Base-by-base conservation (phyloP, 2,797 vertebrate genomes). In the Heterohyrax brucei region DNA sequence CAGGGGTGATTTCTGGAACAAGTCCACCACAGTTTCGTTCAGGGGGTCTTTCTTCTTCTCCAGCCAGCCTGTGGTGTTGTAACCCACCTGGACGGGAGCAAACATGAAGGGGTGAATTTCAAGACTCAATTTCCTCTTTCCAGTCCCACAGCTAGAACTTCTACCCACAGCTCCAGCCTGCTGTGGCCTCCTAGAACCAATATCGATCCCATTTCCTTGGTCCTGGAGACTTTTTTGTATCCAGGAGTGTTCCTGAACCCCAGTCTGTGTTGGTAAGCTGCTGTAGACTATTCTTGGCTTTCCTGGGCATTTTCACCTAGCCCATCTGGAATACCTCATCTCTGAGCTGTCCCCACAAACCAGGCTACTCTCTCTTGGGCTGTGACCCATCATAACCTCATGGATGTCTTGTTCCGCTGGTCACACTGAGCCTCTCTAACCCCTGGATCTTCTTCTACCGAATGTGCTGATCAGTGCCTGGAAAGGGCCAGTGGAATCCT, bases 21-120 rank as follows among this genome's bases (percentile, higher is more conserved):
- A 98, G 73, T 95, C 98, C 79, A 98, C 96, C 93, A 97, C 98
- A 6, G 98, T 98, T 98, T 99, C 98, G 28, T 99, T 99, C 91
- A 98, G 96, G 70, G 98, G 97, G 91, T 98, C 98, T 97, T 99
- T 98, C 82, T 98, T 99, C 96, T 99, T 98, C 97, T 99, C 98
- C 85, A 99, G 98, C 98, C 98, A 98, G 83, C 97, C 97, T 0
- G 90, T 87, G 81, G 98, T 99, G 92, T 97, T 98, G 93, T 98
- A 98, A 87, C 98, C 98, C 92, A 98, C 98, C 98, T 98, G 87
- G 87, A 93, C 64, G 26, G 8, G 26, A 79, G 14, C 9, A 87
- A 73, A 89, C 3, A 14, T 26, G 26, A 26, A 78, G 62, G 44
- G 64, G 33, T 76, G 64, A 14, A 10, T 79, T 85, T 68, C 48